Evolutionary conservation across 2,888 invertebrate genomes (phyloP).

Genomic region (Sarcophaga subvicina): DNA sequence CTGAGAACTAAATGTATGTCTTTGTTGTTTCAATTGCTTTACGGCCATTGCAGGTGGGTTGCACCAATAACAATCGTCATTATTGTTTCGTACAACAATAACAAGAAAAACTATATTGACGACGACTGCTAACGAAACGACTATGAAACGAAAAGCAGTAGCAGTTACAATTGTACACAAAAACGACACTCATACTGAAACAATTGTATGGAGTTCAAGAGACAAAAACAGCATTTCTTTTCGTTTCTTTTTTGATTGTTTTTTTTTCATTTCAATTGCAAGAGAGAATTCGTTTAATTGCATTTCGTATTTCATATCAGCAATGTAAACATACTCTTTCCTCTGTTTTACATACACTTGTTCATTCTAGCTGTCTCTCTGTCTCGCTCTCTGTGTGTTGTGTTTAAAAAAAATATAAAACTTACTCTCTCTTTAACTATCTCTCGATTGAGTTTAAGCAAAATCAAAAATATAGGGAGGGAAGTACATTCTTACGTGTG

Average conservation of each 20-base stretch:
- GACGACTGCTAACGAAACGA: slow-evolving; percentile 12
- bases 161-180: slow-evolving; percentile 47
- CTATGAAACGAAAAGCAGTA: slow-evolving; percentile 32
- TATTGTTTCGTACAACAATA: slow-evolving; percentile 12
- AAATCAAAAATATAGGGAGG: slow-evolving; percentile 15
- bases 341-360: not conserved
- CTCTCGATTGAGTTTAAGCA: too few relatives aligned
- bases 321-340: slow-evolving; percentile 15
- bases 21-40: slow-evolving; percentile 64
- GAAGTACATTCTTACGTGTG: slow-evolving; percentile 3
- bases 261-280: slow-evolving; percentile 48
- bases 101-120: slow-evolving; percentile 45
- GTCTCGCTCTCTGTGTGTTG: slow-evolving; percentile 22
- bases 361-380: slow-evolving; percentile 32
- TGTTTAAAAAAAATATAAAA: too few relatives aligned
- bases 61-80: slow-evolving; percentile 78
- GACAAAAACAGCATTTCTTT: not conserved
- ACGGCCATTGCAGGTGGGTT: slow-evolving; percentile 77
- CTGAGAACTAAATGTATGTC: slow-evolving; percentile 56
- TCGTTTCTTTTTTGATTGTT: not conserved
- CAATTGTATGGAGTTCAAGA: slow-evolving; percentile 68
- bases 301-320: slow-evolving; percentile 48
- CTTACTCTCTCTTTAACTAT: too few relatives aligned
- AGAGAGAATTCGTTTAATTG: slow-evolving; percentile 65
- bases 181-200: slow-evolving; percentile 35